These are phyloP conservation scores for Xylocopa sonorina DNA, from an alignment of 1,140 invertebrate genomes.

Conservation along the genomic window DNA sequence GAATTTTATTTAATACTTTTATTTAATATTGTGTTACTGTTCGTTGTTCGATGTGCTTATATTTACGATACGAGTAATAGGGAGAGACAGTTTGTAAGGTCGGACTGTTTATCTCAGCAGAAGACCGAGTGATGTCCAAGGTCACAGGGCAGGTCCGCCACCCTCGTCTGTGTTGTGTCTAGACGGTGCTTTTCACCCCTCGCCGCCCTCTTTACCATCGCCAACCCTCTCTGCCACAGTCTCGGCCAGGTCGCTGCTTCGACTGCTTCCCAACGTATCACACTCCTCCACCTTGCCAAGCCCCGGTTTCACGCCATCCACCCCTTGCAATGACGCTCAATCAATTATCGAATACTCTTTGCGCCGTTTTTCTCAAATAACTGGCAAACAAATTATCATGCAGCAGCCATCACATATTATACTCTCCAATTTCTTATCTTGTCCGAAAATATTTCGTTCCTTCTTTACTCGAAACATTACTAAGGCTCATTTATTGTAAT, in stretches of 20 bases:
- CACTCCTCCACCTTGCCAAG: slow-evolving; percentile 32
- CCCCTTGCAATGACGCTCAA: background rate
- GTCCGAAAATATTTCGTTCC: too few species aligned
- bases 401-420: too few species aligned
- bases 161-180: slow-evolving; percentile 77
- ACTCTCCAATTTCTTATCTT: too few species aligned
- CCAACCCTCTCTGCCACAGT: slow-evolving; percentile 42
- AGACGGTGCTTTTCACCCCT: slow-evolving; percentile 65
- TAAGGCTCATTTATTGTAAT: too few species aligned
- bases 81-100: slow-evolving; percentile 27
- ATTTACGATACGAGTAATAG: background rate
- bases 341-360: slow-evolving; percentile 25
- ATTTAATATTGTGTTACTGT: too few species aligned
- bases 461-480: too few species aligned
- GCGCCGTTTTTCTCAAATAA: background rate
- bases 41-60: too few species aligned
- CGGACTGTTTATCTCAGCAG: slow-evolving; percentile 75
- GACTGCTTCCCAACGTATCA: slow-evolving; percentile 21
- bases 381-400: too few species aligned
- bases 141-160: slow-evolving; percentile 71
- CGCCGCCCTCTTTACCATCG: slow-evolving; percentile 56
- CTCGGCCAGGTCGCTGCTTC: slow-evolving; percentile 27
- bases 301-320: slow-evolving; percentile 36
- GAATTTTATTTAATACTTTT: too few species aligned
- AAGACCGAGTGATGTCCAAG: slow-evolving; percentile 77